Percentiles rank a stretch among this genome's conserved stretches.
phyloP scores from a whole-genome alignment of 1,140 invertebrate species.

The Holcopasites calliopsidis region DNA sequence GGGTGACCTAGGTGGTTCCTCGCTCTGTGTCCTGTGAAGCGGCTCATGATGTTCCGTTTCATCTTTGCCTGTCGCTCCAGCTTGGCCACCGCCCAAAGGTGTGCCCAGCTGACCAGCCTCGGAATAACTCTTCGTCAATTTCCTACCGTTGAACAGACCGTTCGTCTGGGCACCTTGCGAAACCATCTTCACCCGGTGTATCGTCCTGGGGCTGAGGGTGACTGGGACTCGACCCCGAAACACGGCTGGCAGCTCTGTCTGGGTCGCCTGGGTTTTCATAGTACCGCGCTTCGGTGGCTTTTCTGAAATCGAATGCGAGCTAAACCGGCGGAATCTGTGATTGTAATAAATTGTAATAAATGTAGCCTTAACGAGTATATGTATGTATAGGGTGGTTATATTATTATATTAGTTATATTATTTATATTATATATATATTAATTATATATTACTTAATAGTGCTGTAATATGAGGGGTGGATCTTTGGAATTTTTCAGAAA shows the following conservation, averaged over 20 bases:
- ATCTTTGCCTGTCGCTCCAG: slow-evolving; percentile 51
- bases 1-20: slow-evolving; percentile 88
- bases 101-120: slow-evolving; percentile 84
- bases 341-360: too few species aligned
- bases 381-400: too few species aligned
- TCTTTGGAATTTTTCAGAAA: too few species aligned
- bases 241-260: slow-evolving; percentile 89
- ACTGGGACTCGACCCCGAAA: slow-evolving; percentile 85
- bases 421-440: too few species aligned
- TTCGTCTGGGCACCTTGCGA: slow-evolving; percentile 94
- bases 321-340: background rate
- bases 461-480: too few species aligned
- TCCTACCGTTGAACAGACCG: slow-evolving; percentile 85
- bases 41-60: slow-evolving; percentile 84
- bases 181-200: slow-evolving; percentile 88
- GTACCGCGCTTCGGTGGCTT: slow-evolving; percentile 88
- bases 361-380: too few species aligned
- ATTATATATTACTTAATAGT: too few species aligned
- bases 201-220: slow-evolving; percentile 87
- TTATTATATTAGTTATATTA: too few species aligned
- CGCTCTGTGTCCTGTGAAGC: slow-evolving; percentile 89
- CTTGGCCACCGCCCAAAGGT: slow-evolving; percentile 69
- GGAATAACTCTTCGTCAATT: slow-evolving; percentile 91
- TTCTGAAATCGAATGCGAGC: slow-evolving; percentile 79
- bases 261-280: slow-evolving; percentile 96